Evolutionary conservation across 2,888 invertebrate species (phyloP), one percentile per base, ranked within the genome.

Genomic region (Exocentrus adspersus): DNA sequence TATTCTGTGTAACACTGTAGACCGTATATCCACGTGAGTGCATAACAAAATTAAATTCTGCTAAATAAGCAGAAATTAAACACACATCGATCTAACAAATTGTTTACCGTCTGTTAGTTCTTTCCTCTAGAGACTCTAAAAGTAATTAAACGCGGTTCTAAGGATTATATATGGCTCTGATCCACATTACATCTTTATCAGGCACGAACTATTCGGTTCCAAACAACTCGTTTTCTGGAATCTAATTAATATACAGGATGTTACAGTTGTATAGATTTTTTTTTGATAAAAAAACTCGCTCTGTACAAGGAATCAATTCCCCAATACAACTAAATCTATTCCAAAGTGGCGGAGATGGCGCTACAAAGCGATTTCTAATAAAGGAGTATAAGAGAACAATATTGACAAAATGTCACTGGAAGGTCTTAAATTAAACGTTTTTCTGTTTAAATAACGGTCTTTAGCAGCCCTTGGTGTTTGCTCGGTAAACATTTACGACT

Each of bases 401-500:
- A 46, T 57, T 57, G 57, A 56, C 61, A 56, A 7, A 48, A 30
- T 43, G 42, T 50, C 61, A 50, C 56, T 14, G 14, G 37, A 19
- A 42, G 21, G 51, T 20, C 43, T 62, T 43, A 51, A 56, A 62
- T 56, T 62, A 32, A 56, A 62, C 19, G 57, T 51, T 62, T 62
- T 56, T 56, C 61, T 54, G 61, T 62, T 56, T 56, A 56, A 56
- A 61, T 46, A 64, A 54, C 42, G 48, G 52, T 41, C 52, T 51
- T 60, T 60, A 42, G 21, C 62, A 62, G 62, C 52, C 59, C 21
- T 51, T 45, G 28, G 43, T 50, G 62, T 64, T 59, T 62, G 37
- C 59, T 50, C 12, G 5, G 64, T 54, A 69, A 71, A 71, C 62
- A 64, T 60, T 64, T 57, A 56, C 63, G 64, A 68, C 64, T 58